These are phyloP conservation scores for Echiichthys vipera DNA, from an alignment of 2,797 vertebrate genomes.

Conservation along the genomic window DNA sequence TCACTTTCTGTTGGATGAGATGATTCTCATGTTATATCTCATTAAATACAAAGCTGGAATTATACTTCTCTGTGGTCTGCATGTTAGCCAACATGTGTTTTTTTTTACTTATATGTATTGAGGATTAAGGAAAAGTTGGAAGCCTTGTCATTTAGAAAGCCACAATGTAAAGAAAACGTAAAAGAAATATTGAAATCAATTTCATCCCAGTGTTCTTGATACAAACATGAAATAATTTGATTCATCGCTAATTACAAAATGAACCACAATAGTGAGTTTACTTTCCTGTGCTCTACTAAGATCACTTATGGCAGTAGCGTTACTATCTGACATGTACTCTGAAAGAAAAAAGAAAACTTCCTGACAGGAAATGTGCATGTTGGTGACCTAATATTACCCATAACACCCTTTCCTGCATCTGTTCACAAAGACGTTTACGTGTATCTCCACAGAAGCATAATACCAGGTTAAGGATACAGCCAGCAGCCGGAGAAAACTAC, in stretches of 20 bases:
- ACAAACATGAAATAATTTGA: neutral
- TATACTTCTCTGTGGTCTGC: neutral
- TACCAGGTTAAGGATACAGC: neutral
- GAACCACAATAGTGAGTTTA: no score
- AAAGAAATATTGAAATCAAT: neutral
- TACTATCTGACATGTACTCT: no score
- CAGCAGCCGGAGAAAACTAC: neutral
- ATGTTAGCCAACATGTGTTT: neutral
- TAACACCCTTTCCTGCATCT: neutral
- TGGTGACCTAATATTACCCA: neutral
- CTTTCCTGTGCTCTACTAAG: no score
- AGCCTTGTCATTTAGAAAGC: neutral
- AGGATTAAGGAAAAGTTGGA: neutral
- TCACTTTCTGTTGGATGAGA: slow-evolving; percentile 2
- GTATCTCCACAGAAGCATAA: slow-evolving; percentile 5
- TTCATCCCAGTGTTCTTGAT: neutral
- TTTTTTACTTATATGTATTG: neutral
- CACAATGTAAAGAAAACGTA: neutral
- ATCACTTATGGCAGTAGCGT: no score
- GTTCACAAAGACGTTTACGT: neutral
- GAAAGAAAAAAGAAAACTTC: no score
- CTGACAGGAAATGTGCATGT: neutral
- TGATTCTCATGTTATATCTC: slow-evolving; percentile 14
- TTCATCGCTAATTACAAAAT: neutral
- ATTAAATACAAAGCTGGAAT: neutral